Evolutionary conservation across 2,888 invertebrate species (phyloP).

Genomic region (Hedya salicella): DNA sequence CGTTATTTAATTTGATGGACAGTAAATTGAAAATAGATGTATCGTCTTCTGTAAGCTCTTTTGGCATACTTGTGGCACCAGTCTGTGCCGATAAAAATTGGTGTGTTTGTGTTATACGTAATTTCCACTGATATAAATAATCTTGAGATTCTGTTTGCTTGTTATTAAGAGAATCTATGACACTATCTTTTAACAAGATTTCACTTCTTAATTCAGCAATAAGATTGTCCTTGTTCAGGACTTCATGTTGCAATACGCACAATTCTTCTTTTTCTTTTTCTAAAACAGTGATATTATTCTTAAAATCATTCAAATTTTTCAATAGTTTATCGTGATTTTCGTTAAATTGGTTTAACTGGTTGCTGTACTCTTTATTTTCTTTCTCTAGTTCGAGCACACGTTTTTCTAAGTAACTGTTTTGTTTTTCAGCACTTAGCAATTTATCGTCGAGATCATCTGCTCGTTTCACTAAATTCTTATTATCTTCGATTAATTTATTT

Average conservation of each 20-base stretch:
- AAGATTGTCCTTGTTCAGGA: slow-evolving; percentile 19
- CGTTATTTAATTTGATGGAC: slow-evolving; percentile 54
- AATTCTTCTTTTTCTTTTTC: slow-evolving; percentile 45
- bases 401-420: slow-evolving; percentile 51
- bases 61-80: slow-evolving; percentile 57
- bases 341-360: slow-evolving; percentile 52
- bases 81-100: slow-evolving; percentile 57
- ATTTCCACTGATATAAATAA: slow-evolving; percentile 56
- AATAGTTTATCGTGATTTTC: slow-evolving; percentile 53
- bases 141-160: slow-evolving; percentile 52
- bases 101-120: slow-evolving; percentile 54
- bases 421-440: slow-evolving; percentile 50
- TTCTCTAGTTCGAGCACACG: slow-evolving; percentile 44
- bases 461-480: slow-evolving; percentile 47
- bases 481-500: slow-evolving; percentile 56
- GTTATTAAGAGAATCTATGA: slow-evolving; percentile 55
- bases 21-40: slow-evolving; percentile 56
- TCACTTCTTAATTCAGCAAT: slow-evolving; percentile 29
- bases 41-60: slow-evolving; percentile 57
- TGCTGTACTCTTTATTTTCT: slow-evolving; percentile 47
- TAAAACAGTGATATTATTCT: slow-evolving; percentile 13
- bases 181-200: slow-evolving; percentile 13
- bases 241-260: neutral
- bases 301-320: slow-evolving; percentile 46
- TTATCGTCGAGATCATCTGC: slow-evolving; percentile 56